These are phyloP conservation scores for Ispidina picta DNA, from an alignment of 2,797 vertebrate genomes.

Conservation along the genomic window DNA sequence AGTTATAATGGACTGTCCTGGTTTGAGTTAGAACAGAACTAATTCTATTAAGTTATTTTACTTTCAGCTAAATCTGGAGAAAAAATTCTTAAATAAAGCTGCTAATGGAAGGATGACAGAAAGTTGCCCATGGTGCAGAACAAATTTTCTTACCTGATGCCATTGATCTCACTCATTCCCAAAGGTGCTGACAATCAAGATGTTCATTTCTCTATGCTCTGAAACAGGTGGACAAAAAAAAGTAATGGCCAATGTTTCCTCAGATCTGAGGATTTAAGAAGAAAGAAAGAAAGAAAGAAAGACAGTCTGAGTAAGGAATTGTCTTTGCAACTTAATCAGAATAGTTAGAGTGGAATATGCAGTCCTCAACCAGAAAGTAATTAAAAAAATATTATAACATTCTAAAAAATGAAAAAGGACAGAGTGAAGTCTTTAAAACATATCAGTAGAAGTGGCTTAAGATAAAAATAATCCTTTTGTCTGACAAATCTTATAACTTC, in stretches of 20 bases:
- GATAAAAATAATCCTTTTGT: neutral
- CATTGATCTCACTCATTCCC: neutral
- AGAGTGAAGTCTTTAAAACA: neutral
- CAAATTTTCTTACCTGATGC: neutral
- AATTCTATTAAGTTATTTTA: neutral
- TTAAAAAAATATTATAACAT: neutral
- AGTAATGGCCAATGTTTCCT: neutral
- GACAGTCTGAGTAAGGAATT: neutral
- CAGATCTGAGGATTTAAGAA: neutral
- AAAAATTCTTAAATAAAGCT: neutral
- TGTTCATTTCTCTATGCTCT: neutral
- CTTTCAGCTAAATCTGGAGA: neutral
- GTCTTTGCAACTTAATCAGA: neutral
- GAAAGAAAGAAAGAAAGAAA: neutral
- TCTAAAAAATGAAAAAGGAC: neutral
- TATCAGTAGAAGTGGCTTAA: neutral
- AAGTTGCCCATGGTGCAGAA: neutral
- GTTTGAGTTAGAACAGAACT: neutral
- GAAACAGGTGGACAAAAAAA: neutral
- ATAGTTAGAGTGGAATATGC: neutral
- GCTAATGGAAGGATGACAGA: fast-evolving
- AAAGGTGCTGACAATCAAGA: neutral
- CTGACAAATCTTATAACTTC: neutral
- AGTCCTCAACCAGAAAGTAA: neutral
- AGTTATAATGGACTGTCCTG: neutral